Evolutionary conservation across 2,113 vertebrate species (phyloP), one percentile per base, ranked within the genome.

Genomic region (Parotia lawesii): DNA sequence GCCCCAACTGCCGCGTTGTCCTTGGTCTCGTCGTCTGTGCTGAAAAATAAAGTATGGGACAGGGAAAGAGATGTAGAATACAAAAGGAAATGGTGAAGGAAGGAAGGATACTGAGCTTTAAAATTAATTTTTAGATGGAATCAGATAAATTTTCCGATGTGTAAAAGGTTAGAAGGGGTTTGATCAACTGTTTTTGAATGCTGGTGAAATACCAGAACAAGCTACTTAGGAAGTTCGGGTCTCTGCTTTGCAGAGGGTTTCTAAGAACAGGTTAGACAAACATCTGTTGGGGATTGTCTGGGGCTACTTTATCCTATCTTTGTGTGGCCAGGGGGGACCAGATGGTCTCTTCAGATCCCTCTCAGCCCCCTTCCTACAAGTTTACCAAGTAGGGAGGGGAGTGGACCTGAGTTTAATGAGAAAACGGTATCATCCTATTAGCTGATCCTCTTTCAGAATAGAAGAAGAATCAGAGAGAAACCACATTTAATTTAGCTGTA

Each of bases 201-300:
- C 15, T 48, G 11, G 48, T 75, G 76, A 94, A 95, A 94, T 74
- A 77, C 79, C 90, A 90, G 86, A 84, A 93, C 65, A 78, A 92
- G 57, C 83, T 48, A 23, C 89, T 80, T 70, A 56, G 83, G 80
- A 88, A 90, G 79, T 75, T 84, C 0, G 2, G 40, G 45, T 90
- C 87, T 94, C 83, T 92, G 76, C 86, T 86, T 58, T 4, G 4
- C 0, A 0, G 31, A 87, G 45, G 48, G 56, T 57, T 94, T 93
- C 84, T 89, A 71, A 92, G 96, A 95, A 87, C 91, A 93, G 94
- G 95, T 95, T 95, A 95, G 93, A 94, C 91, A 81, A 92, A 89
- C 93, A 94, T 93, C 94, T 90, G 93, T n/a, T 87, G 83, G 69
- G 94, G 94, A 94, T 94, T 95, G 94, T 96, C 94, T 92, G 86